These are phyloP conservation scores for Agonopterix alstromeriana DNA, from an alignment of 2,888 invertebrate species.

Conservation along the genomic window DNA sequence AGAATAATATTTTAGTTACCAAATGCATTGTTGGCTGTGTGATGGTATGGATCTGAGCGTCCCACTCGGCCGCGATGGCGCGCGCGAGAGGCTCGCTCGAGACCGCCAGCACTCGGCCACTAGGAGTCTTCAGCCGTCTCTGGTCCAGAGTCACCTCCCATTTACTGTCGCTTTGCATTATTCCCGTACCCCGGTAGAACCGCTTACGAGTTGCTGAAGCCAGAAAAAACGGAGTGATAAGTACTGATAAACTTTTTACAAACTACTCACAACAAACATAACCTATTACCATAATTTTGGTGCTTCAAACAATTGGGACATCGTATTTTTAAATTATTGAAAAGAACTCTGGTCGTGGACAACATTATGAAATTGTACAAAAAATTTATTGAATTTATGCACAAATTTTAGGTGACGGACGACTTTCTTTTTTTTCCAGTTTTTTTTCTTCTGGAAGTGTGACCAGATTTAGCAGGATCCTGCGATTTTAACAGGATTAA, in stretches of 20 bases:
- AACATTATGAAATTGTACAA: too few species aligned
- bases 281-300: constrained; percentile 42
- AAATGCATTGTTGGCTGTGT: constrained; percentile 91
- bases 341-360: constrained; percentile 12
- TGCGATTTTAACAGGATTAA: too few species aligned
- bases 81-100: constrained; percentile 92
- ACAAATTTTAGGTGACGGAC: too few species aligned
- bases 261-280: background rate
- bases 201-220: constrained; percentile 77
- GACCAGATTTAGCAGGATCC: too few species aligned
- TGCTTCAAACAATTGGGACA: constrained; percentile 26
- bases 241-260: background rate
- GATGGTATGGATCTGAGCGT: constrained; percentile 87
- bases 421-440: too few species aligned
- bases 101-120: constrained; percentile 85
- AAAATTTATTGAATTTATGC: too few species aligned
- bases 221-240: background rate
- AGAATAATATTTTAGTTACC: constrained; percentile 60
- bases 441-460: too few species aligned
- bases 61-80: constrained; percentile 97
- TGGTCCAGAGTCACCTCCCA: constrained; percentile 94
- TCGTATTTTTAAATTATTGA: constrained; percentile 21
- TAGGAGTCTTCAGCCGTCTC: constrained; percentile 92
- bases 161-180: constrained; percentile 81
- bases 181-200: constrained; percentile 85